Conservation (phyloP, 64 coral and sea anemone species). For the Montipora sp. region DNA sequence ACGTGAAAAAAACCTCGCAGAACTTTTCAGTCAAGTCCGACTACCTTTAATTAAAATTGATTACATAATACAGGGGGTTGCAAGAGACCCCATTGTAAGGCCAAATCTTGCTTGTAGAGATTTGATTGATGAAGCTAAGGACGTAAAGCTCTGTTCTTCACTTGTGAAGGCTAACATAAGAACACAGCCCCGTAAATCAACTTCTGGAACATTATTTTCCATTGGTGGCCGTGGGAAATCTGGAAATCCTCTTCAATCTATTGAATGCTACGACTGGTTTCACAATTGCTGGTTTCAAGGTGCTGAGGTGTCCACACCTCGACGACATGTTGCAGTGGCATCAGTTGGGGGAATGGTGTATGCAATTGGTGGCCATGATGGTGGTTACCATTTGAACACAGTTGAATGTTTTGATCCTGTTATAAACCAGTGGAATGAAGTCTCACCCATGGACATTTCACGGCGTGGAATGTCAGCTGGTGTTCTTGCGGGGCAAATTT, state of each 20-base stretch:
- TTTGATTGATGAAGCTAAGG: conserved; percentile 99
- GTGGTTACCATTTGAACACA: conserved; percentile 84
- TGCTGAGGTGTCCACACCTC: conserved; percentile 79
- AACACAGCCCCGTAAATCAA: conserved; percentile 89
- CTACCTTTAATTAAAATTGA: conserved; percentile 78
- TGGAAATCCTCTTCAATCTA: conserved; percentile 89
- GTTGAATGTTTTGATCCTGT: conserved; percentile 95
- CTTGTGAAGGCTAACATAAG: conserved; percentile 71
- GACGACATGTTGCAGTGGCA: conserved; percentile 92
- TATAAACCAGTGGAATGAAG: conserved; percentile 74
- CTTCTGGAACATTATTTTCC: conserved; percentile 88
- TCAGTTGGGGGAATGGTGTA: conserved; percentile 81
- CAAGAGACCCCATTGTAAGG: conserved; percentile 55
- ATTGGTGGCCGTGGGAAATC: conserved; percentile 94
- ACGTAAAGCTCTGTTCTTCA: conserved; percentile 86
- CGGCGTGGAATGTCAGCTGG: conserved; percentile 96
- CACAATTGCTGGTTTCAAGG: conserved; percentile 83
- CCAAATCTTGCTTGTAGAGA: conserved; percentile 78
- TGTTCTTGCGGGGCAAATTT: conserved; percentile 89
- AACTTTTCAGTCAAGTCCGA: conserved; percentile 77
- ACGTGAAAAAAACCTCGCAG: conserved; percentile 56
- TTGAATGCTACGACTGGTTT: conserved; percentile 97
- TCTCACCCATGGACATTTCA: conserved; percentile 82
- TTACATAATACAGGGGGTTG: conserved; percentile 73
- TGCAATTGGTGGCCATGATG: conserved; percentile 98